A percentile compares a stretch with the other conserved stretches of the same genome.
Conservation (phyloP, 2,797 vertebrate species). For the Pyrocephalus nanus region DNA sequence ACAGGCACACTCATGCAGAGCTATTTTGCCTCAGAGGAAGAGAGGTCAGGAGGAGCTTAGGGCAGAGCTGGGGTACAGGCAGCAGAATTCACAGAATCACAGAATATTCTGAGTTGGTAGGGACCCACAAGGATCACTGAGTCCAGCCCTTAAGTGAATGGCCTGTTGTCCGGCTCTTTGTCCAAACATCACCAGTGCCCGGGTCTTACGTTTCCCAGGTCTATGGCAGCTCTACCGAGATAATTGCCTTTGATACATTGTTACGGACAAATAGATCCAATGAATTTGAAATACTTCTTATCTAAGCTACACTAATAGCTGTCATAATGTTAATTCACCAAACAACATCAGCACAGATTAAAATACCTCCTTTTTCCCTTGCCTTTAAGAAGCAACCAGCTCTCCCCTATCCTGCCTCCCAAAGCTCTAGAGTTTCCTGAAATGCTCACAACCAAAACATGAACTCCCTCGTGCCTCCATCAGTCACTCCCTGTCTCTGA, state of each 20-base stretch:
- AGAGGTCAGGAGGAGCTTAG: neutral
- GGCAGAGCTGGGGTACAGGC: neutral
- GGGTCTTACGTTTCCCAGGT: accelerated
- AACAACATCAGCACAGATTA: neutral
- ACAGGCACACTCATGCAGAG: neutral
- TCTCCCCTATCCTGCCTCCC: neutral
- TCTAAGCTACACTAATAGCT: neutral
- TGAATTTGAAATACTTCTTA: neutral
- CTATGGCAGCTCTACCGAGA: neutral
- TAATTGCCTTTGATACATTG: neutral
- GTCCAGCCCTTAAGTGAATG: neutral
- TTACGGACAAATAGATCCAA: neutral
- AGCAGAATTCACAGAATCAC: neutral
- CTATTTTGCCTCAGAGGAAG: neutral
- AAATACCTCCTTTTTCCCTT: neutral
- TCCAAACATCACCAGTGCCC: neutral
- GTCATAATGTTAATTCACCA: neutral
- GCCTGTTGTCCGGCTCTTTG: neutral
- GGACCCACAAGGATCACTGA: neutral
- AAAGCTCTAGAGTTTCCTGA: neutral
- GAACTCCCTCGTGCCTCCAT: neutral
- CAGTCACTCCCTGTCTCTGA: neutral
- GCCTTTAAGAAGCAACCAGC: neutral
- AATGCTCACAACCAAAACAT: neutral
- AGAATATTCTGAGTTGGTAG: neutral